These are phyloP conservation scores for Himantopus leucocephalus DNA, from an alignment of 2,113 vertebrate species.

Conservation along the genomic window DNA sequence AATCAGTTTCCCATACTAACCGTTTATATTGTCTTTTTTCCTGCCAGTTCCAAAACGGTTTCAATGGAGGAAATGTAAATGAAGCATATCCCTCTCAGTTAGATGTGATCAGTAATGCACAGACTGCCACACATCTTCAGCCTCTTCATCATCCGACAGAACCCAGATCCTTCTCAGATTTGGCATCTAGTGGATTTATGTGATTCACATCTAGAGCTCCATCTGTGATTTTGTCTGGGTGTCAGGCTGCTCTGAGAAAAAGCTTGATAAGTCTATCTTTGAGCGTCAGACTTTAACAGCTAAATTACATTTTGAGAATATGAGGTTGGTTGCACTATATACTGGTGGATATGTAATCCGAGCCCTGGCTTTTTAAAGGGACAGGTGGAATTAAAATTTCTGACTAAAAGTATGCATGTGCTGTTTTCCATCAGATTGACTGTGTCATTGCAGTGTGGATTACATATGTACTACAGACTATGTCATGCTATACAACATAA, in stretches of 20 bases:
- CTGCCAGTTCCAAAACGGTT: conserved; percentile 75
- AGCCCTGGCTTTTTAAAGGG: conserved; percentile 37
- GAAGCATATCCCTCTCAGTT: conserved; percentile 71
- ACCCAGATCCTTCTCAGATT: conserved; percentile 74
- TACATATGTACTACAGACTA: conserved; percentile 4
- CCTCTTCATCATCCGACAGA: conserved; percentile 70
- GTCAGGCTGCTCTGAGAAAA: conserved; percentile 22
- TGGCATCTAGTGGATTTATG: conserved; percentile 75
- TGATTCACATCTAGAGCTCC: conserved; percentile 51
- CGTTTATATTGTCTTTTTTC: conserved; percentile 26
- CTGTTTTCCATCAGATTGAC: conserved; percentile 34
- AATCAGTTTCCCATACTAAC: conserved; percentile 3
- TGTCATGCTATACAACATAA: conserved; percentile 52
- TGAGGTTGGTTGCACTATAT: conserved; percentile 50
- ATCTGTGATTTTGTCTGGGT: conserved; percentile 44
- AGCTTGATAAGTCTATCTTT: conserved; percentile 3
- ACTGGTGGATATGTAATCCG: conserved; percentile 51
- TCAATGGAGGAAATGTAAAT: conserved; percentile 65
- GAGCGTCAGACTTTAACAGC: conserved; percentile 9
- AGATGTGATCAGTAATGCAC: conserved; percentile 53
- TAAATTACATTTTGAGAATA: conserved; percentile 32
- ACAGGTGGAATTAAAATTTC: conserved; percentile 34
- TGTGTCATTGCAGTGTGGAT: conserved; percentile 22
- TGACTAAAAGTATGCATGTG: not conserved
- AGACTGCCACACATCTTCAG: conserved; percentile 61